Evolutionary conservation across 2,888 invertebrate species (phyloP).

Genomic region (Eubasilissa splendida): DNA sequence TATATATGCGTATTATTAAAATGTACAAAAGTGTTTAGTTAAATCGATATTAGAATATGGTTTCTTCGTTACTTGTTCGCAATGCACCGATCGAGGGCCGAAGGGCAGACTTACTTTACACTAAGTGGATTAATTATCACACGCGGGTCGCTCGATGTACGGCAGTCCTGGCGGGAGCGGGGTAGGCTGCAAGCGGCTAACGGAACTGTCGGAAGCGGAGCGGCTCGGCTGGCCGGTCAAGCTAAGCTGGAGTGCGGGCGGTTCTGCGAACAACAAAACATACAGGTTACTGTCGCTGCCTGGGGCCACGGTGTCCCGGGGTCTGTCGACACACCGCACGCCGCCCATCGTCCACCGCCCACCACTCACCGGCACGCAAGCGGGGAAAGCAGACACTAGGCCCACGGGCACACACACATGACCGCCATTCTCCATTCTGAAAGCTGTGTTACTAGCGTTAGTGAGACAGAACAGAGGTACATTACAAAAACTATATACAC

Average conservation of each 20-base stretch:
- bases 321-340: not conserved
- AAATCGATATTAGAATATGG: constrained; percentile 57
- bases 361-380: not conserved
- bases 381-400: no score
- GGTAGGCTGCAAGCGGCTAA: constrained; percentile 69
- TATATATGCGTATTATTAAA: constrained; percentile 46
- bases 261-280: constrained; percentile 73
- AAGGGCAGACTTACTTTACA: constrained; percentile 38
- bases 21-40: constrained; percentile 52
- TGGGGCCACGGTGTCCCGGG: not conserved
- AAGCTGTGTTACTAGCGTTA: no score
- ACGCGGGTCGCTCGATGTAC: constrained; percentile 72
- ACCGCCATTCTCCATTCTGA: no score
- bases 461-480: no score
- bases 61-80: constrained; percentile 48
- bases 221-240: constrained; percentile 49
- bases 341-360: not conserved
- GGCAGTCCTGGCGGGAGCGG: constrained; percentile 63
- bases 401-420: no score
- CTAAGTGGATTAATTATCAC: constrained; percentile 63
- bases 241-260: constrained; percentile 50
- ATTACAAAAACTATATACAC: no score
- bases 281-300: constrained; percentile 56
- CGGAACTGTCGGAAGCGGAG: constrained; percentile 61
- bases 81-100: constrained; percentile 21